These are phyloP conservation scores for Leuctra nigra DNA, from an alignment of 2,888 invertebrate genomes.

Conservation along the genomic window DNA sequence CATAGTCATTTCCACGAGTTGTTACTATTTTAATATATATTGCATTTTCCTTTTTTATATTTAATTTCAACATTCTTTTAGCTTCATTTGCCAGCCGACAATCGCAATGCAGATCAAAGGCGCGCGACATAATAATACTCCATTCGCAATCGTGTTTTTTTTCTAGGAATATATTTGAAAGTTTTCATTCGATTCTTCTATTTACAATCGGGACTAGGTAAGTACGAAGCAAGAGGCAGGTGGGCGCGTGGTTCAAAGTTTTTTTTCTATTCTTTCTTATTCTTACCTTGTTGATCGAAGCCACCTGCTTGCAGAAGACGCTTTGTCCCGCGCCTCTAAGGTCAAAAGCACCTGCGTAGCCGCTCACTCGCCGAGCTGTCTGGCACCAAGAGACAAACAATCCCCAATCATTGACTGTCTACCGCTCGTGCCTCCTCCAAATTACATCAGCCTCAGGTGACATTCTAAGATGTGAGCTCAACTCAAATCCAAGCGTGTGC, in stretches of 20 bases:
- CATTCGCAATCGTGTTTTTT: too few relatives aligned
- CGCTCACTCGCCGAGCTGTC: too few relatives aligned
- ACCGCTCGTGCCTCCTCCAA: too few relatives aligned
- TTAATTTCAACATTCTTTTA: not conserved
- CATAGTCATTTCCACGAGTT: too few relatives aligned
- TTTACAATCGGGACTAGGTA: not conserved
- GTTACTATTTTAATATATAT: not conserved
- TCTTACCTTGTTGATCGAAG: constrained; percentile 14
- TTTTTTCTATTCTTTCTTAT: not conserved
- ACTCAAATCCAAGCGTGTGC: too few relatives aligned
- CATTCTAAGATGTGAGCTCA: too few relatives aligned
- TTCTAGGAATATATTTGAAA: too few relatives aligned
- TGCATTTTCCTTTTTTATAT: not conserved
- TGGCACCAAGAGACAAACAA: too few relatives aligned
- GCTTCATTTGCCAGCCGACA: not conserved
- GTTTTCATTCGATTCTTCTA: too few relatives aligned
- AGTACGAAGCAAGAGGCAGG: constrained; percentile 10
- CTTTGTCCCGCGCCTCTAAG: not conserved
- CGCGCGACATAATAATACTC: not conserved
- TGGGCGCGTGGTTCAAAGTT: constrained; percentile 11
- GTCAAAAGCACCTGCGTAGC: constrained; percentile 16
- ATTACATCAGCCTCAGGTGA: too few relatives aligned
- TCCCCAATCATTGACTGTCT: too few relatives aligned
- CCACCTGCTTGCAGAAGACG: constrained; percentile 15
- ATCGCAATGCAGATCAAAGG: constrained; percentile 9